Evolutionary conservation across 2,113 vertebrate species (phyloP), one percentile per base, ranked within the genome.

Genomic region (Beaufortia kweichowensis): DNA sequence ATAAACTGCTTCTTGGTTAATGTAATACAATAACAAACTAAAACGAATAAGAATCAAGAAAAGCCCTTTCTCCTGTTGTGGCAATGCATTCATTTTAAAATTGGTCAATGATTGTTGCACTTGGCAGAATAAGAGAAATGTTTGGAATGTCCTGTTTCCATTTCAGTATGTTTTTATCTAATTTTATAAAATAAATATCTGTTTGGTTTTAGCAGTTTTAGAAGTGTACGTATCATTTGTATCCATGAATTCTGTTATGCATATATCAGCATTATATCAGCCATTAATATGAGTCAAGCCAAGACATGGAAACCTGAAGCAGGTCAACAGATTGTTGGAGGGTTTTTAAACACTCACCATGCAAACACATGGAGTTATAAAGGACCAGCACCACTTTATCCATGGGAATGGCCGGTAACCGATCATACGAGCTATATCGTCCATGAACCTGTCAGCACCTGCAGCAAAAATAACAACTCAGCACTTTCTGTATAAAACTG

Each of bases 301-400:
- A 46, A 17, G 14, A 17, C 43, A 4, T 4, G 4, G 4, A 46
- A 46, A 46, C 43, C 12, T 46, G 43, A 48, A 17, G 14, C 14
- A 21, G 3, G 14, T 21, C 17, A 3, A 2, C 5, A 6, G 15
- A 8, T 41, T 24, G 2, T 39, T 7, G 15, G 5, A 17, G 26
- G 35, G 12, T 65, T 65, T 41, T 57, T 10, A 26, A 60, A 26
- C 66, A 57, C 82, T 89, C 59, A 93, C 93, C 79, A 94, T 84
- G 87, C 93, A 94, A 77, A 94, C 92, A 75, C 89, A 91, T 2
- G 93, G 93, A 12, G 93, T 94, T 19, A 94, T 88, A 66, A 92
- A 87, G 48, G 90, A 91, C 93, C 93, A 94, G 88, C 93, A 94
- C 93, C 93, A 94, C 89, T 94, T 94, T 83, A 94, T 93, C 90